Evolutionary conservation across 2,888 invertebrate genomes (phyloP), one percentile per base, ranked within the genome.

Genomic region (Liodrosophila aerea): DNA sequence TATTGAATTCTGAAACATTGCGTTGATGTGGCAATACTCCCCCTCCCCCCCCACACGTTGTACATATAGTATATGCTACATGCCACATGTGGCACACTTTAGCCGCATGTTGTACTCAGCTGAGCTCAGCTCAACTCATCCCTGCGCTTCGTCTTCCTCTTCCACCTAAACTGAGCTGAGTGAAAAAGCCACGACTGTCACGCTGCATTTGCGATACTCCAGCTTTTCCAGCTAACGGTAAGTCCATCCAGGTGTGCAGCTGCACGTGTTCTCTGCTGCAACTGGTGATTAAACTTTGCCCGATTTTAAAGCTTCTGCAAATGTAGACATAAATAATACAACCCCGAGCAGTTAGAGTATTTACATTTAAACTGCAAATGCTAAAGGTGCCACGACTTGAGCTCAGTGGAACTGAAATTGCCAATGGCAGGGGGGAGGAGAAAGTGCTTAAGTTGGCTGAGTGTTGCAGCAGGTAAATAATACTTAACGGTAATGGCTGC

Each of bases 161-260:
- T 9, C 4, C 8, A 22, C 2, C 22, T 22, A 5, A 22, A 22
- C 36, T 12, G 50, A 22, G 36, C 12, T 76, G 64, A 77, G 63
- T 64, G 77, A 67, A 75, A 81, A 77, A 85, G 67, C 83, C 80
- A 61, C 67, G 68, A 60, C 67, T 78, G 83, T 83, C 84, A 78
- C 65, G 83, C 73, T 76, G 83, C 73, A 85, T 82, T 78, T 70
- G 66, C 72, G 49, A 50, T 36, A 41, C 16, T 13, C n/a, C 39
- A 39, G 12, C 27, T 16, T 1, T 8, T 27, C 18, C 11, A 8
- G 29, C 47, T 39, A 15, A 41, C 60, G 22, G 22, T 4, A 22
- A 22, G 5, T 2, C 22, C 22, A 22, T 22, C 5, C 63, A 77
- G 63, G 61, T 71, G 64, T 43, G 43, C 61, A 57, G 49, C 12